These are phyloP conservation scores for Maniola hyperantus DNA, from an alignment of 2,888 invertebrate genomes.

Conservation along the genomic window DNA sequence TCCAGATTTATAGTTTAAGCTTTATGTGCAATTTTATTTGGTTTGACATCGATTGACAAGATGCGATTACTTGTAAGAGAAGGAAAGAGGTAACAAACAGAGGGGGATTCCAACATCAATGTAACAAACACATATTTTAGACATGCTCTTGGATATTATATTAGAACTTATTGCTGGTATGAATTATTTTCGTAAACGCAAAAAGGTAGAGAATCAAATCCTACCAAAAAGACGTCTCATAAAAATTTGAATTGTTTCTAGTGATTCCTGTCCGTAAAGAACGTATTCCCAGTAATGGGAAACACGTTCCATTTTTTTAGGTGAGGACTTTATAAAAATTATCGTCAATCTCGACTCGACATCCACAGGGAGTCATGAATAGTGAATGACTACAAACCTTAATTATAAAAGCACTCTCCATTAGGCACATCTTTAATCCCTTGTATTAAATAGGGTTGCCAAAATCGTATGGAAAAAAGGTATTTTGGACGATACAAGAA, in stretches of 20 bases:
- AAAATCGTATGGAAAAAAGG: neutral
- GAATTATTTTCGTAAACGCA: neutral
- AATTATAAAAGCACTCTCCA: slow-evolving; percentile 54
- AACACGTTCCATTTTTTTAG: slow-evolving; percentile 25
- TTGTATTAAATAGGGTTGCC: slow-evolving; percentile 27
- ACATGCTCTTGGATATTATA: neutral
- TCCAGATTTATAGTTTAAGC: too few species aligned
- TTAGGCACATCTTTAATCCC: slow-evolving; percentile 52
- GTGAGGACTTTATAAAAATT: slow-evolving; percentile 26
- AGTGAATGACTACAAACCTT: slow-evolving; percentile 57
- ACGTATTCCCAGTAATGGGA: slow-evolving; percentile 24
- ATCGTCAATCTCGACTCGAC: slow-evolving; percentile 18
- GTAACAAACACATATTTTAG: neutral
- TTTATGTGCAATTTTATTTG: too few species aligned
- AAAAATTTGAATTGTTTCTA: neutral
- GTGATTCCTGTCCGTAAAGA: slow-evolving; percentile 1
- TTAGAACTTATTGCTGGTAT: neutral
- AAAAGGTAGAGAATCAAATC: neutral
- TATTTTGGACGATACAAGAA: neutral
- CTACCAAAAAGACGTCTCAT: neutral
- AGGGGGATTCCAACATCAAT: too few species aligned
- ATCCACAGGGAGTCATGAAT: slow-evolving; percentile 50
- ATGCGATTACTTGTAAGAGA: too few species aligned
- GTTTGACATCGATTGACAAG: too few species aligned
- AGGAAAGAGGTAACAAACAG: neutral